These are phyloP conservation scores for Acromyrmex charruanus DNA, from an alignment of 1,140 invertebrate species.

Conservation along the genomic window DNA sequence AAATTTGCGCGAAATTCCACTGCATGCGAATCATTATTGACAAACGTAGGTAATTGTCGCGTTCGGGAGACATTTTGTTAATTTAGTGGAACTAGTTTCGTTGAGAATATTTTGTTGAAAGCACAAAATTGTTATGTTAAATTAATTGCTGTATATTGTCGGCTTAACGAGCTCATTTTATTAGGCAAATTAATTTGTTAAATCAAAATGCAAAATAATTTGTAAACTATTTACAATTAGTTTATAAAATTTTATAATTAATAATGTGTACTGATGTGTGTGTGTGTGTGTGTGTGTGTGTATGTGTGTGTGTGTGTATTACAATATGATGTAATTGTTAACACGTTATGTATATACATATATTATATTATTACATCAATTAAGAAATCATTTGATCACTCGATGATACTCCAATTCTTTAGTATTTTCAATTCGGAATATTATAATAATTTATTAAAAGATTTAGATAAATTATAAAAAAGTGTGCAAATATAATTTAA, in stretches of 20 bases:
- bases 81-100: neutral
- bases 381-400: neutral
- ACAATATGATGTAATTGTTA: neutral
- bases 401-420: neutral
- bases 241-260: neutral
- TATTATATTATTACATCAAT: neutral
- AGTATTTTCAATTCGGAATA: neutral
- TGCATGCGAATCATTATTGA: neutral
- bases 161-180: neutral
- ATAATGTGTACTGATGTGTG: neutral
- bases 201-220: neutral
- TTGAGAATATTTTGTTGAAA: neutral
- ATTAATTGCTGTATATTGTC: neutral
- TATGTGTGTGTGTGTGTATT: neutral
- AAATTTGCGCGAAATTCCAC: conserved; percentile 20
- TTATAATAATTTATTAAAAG: conserved; percentile 1
- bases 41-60: neutral
- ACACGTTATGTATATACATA: neutral
- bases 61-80: neutral
- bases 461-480: neutral
- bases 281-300: no score
- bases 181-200: neutral
- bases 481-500: neutral
- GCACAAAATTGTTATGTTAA: neutral
- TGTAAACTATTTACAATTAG: neutral